Conservation (phyloP, 2,888 invertebrate species). For the Parelbella ahira region DNA sequence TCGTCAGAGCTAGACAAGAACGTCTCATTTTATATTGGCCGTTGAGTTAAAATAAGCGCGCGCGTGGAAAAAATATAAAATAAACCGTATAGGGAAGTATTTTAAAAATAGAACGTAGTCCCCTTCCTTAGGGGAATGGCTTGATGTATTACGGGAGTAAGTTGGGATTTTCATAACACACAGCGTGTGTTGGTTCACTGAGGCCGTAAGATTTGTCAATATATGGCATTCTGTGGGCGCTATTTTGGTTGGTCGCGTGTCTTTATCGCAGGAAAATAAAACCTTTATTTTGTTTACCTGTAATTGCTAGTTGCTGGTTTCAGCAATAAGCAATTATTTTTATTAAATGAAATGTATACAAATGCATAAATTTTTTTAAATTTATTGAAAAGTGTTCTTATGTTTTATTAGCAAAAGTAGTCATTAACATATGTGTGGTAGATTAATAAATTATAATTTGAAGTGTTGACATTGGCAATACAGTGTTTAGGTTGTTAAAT, state of each 20-base stretch:
- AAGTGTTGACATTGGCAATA: too few relatives aligned
- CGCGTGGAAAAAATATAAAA: conserved; percentile 73
- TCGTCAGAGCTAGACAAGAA: conserved; percentile 23
- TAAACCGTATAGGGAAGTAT: conserved; percentile 69
- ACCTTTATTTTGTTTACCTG: conserved; percentile 66
- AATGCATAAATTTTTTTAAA: too few relatives aligned
- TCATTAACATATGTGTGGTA: too few relatives aligned
- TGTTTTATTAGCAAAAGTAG: too few relatives aligned
- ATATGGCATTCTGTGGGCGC: conserved; percentile 66
- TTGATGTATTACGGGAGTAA: conserved; percentile 76
- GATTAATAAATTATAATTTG: too few relatives aligned
- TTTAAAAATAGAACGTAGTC: conserved; percentile 73
- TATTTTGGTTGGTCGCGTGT: conserved; percentile 73
- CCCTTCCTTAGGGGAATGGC: conserved; percentile 68
- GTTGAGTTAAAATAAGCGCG: conserved; percentile 61
- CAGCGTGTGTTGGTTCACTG: conserved; percentile 73
- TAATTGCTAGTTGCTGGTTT: conserved; percentile 51
- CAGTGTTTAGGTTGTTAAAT: too few relatives aligned
- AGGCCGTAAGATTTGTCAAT: conserved; percentile 79
- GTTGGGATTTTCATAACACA: conserved; percentile 78
- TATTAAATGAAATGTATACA: too few relatives aligned
- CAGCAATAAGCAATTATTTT: conserved; percentile 26
- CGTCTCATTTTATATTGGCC: conserved; percentile 43
- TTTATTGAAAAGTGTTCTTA: too few relatives aligned
- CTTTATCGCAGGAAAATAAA: conserved; percentile 58